phyloP scores from a whole-genome alignment of 2,797 vertebrate species.

The Ammospiza maritima region DNA sequence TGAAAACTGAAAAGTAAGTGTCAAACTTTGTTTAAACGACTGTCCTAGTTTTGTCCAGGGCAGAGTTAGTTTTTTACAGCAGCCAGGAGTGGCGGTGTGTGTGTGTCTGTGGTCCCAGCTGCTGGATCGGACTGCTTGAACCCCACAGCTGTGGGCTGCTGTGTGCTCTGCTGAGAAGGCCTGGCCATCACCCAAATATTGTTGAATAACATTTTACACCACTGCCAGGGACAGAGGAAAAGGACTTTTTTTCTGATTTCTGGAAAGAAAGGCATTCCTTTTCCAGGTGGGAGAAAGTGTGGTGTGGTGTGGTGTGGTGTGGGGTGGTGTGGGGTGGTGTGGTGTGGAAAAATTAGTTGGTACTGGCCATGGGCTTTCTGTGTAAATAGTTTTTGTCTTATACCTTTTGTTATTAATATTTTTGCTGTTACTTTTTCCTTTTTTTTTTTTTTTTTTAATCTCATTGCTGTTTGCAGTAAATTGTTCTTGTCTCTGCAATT shows the following conservation, averaged over 20 bases:
- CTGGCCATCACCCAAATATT: rapidly evolving
- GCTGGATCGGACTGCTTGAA: rapidly evolving
- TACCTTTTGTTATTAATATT: background rate
- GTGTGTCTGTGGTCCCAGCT: background rate
- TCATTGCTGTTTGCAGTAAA: background rate
- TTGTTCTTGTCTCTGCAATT: background rate
- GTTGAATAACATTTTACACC: background rate
- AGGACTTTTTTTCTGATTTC: background rate
- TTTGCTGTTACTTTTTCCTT: background rate
- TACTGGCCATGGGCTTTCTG: background rate
- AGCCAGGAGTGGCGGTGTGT: background rate
- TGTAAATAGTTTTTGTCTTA: background rate
- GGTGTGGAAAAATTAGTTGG: background rate
- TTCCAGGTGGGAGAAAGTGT: background rate
- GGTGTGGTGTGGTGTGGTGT: too few species aligned
- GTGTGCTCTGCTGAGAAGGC: rapidly evolving
- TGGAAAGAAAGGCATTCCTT: background rate
- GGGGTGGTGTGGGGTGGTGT: background rate
- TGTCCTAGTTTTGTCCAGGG: rapidly evolving
- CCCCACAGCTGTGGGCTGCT: too few species aligned
- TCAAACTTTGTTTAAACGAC: background rate
- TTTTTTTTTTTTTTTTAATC: background rate
- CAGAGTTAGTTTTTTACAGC: background rate
- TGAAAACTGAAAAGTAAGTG: background rate
- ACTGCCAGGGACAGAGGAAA: too few species aligned